Base-by-base conservation (phyloP, 2,888 invertebrate species). In the Drosophila anceps region DNA sequence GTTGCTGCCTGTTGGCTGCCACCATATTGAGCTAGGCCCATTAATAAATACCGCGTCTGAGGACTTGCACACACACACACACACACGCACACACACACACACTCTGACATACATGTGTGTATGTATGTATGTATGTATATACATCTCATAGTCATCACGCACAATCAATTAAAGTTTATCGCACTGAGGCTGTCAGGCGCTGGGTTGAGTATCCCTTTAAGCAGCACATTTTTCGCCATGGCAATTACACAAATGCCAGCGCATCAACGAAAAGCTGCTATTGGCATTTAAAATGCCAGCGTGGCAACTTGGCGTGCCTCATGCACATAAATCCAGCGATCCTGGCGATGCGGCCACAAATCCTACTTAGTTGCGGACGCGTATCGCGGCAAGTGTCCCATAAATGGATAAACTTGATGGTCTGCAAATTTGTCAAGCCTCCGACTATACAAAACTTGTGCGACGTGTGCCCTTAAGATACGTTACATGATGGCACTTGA, bases 141-240 rank as follows among this genome's bases (percentile, higher is more conserved):
- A 20, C 50, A 33, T 60, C 60, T 29, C 41, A 39, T 48, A 65
- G 64, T 58, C 64, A 81, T 81, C 85, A 86, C 86, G 84, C 78
- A 82, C 74, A 76, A 88, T 85, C 86, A 88, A 85, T 83, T 85
- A 85, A 85, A 79, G 76, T 81, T 85, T 85, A 88, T 81, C 81
- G 80, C 66, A 64, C 69, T 73, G 61, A 27, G 33, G 37, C 64
- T 73, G 81, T 82, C 85, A 72, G 72, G 31, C 46, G 41, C 43
- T 35, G 75, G 74, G 51, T 57, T 48, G 72, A 64, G 72, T 29
- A 69, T 58, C 66, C 75, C 67, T 69, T 71, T 64, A 48, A 72
- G 74, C 69, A 24, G 67, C 69, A 48, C 69, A 73, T 67, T 69
- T 73, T 73, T 66, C 73, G 69, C 72, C 65, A 61, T 53, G 75